These are phyloP conservation scores for Pediacus dermestoides DNA, from an alignment of 2,888 invertebrate species.

Conservation along the genomic window DNA sequence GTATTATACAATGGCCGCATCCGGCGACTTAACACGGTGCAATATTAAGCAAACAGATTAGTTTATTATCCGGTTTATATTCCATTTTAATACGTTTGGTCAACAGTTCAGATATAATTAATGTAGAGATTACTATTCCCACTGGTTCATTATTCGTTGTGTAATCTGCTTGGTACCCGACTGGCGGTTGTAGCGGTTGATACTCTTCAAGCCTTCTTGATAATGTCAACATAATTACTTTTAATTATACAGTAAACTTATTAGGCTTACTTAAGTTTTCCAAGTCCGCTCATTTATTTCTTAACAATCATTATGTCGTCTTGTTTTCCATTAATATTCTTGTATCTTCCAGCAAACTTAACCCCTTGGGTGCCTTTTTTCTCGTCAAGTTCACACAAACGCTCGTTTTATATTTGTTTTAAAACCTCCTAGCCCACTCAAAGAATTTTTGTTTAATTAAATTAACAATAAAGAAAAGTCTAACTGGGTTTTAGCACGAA, in stretches of 20 bases:
- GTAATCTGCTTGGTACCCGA: constrained; percentile 15
- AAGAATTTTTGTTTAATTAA: too few relatives aligned
- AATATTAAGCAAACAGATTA: constrained; percentile 46
- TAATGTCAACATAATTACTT: constrained; percentile 23
- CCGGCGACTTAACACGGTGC: constrained; percentile 34
- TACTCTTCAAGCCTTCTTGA: constrained; percentile 23
- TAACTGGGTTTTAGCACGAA: too few relatives aligned
- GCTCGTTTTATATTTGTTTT: too few relatives aligned
- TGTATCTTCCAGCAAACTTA: too few relatives aligned
- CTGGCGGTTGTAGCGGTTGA: constrained; percentile 12
- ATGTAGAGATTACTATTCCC: constrained; percentile 43
- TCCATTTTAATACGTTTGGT: constrained; percentile 44
- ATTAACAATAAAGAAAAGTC: too few relatives aligned
- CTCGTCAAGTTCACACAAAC: too few relatives aligned
- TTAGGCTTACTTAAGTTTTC: constrained; percentile 4
- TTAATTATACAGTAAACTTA: constrained; percentile 15
- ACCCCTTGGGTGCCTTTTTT: too few relatives aligned
- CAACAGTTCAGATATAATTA: constrained; percentile 46
- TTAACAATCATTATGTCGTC: too few relatives aligned
- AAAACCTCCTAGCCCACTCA: too few relatives aligned
- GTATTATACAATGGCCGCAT: too few relatives aligned
- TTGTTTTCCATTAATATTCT: too few relatives aligned
- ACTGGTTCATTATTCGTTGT: constrained; percentile 36
- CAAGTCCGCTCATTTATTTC: too few relatives aligned
- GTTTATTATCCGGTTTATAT: constrained; percentile 44